Percentiles rank a stretch among this genome's conserved stretches.
These are phyloP conservation scores for Andrena marginata DNA, from an alignment of 2,888 invertebrate species.

Conservation along the genomic window DNA sequence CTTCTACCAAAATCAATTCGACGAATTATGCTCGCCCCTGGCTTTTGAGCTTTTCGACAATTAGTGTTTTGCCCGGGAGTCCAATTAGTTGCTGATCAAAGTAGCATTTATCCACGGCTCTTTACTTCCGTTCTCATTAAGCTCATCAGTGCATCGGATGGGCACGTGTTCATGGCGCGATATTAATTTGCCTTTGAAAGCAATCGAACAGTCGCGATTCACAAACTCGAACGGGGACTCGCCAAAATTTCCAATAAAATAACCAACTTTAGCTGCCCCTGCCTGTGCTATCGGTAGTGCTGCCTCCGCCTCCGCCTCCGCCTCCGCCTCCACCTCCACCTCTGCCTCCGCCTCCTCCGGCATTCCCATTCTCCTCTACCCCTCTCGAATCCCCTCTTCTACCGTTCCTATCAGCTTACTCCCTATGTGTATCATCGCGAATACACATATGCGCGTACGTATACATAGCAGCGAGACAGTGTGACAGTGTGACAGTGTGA, in stretches of 20 bases:
- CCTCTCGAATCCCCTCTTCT: neutral
- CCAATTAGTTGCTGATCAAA: constrained; percentile 75
- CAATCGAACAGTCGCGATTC: constrained; percentile 75
- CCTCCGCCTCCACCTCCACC: constrained; percentile 15
- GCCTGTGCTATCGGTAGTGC: constrained; percentile 52
- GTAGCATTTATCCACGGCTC: constrained; percentile 75
- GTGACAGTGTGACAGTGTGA: too few relatives aligned
- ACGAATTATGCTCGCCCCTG: constrained; percentile 68
- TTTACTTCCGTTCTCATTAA: constrained; percentile 76
- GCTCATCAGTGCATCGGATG: constrained; percentile 76
- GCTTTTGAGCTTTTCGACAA: constrained; percentile 73
- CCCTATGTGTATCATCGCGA: neutral
- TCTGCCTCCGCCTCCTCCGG: neutral
- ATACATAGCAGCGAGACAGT: neutral
- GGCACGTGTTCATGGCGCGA: constrained; percentile 77
- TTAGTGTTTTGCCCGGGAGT: constrained; percentile 73
- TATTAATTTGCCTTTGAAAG: constrained; percentile 77
- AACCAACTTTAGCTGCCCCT: constrained; percentile 70
- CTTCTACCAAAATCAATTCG: constrained; percentile 65
- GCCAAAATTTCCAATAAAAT: constrained; percentile 75
- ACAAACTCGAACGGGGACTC: constrained; percentile 74
- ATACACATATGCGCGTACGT: constrained; percentile 2
- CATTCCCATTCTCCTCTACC: neutral
- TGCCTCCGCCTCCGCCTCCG: constrained; percentile 41
- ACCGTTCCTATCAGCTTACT: constrained; percentile 14